Percentiles rank a stretch among this genome's conserved stretches.
Conservation (phyloP, 2,797 vertebrate genomes). For the Hippocampus kuda region DNA sequence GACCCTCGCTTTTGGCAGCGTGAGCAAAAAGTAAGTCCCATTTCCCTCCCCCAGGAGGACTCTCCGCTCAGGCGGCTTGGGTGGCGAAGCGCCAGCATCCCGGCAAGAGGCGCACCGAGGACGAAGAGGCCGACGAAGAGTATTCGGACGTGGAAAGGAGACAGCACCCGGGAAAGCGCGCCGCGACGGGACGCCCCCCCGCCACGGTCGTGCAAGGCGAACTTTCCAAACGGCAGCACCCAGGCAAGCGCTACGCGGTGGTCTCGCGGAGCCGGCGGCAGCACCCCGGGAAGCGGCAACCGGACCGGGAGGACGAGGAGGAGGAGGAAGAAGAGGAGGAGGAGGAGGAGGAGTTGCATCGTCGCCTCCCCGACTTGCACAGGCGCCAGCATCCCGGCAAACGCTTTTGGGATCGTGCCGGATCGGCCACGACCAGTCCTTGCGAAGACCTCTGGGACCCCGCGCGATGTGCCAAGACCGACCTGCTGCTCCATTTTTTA, state of each 20-base stretch:
- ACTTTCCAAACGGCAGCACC: conserved; percentile 77
- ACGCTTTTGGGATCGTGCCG: conserved; percentile 65
- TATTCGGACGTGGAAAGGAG: conserved; percentile 61
- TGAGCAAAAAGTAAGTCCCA: neutral
- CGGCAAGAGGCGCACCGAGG: conserved; percentile 58
- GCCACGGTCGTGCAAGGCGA: conserved; percentile 44
- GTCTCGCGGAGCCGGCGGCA: conserved; percentile 64
- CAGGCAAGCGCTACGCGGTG: conserved; percentile 68
- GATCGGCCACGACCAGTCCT: conserved; percentile 54
- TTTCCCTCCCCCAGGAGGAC: conserved; percentile 51
- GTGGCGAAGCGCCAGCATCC: conserved; percentile 77
- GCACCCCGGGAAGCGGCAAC: conserved; percentile 66
- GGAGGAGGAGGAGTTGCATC: conserved; percentile 44
- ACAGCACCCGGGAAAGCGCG: conserved; percentile 74
- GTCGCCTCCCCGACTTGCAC: conserved; percentile 52
- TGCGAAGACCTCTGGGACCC: conserved; percentile 65
- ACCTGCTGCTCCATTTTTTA: conserved; percentile 73
- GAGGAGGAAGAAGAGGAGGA: conserved; percentile 48
- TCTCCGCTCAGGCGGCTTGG: conserved; percentile 57
- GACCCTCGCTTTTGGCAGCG: too few species aligned
- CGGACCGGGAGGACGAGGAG: conserved; percentile 51
- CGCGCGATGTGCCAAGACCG: conserved; percentile 67
- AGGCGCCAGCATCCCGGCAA: conserved; percentile 83
- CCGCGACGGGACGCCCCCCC: conserved; percentile 45
- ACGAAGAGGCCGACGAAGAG: conserved; percentile 54